phyloP scores from a whole-genome alignment of 2,797 vertebrate species.

The Toxotes lorentzi region DNA sequence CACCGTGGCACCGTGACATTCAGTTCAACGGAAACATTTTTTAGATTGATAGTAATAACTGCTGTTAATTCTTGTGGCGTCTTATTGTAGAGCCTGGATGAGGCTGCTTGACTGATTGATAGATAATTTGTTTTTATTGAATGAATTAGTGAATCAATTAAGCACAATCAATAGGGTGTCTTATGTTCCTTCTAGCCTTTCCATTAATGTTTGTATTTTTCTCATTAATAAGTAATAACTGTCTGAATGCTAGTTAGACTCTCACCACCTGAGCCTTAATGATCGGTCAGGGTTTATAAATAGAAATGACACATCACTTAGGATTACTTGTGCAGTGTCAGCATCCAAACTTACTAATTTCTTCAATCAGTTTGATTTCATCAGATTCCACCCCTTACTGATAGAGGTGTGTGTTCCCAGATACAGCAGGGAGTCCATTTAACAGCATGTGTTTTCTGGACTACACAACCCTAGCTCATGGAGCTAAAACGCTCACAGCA shows the following conservation, averaged over 20 bases:
- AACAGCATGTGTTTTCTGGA: constrained; percentile 8
- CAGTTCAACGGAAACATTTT: background rate
- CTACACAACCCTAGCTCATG: background rate
- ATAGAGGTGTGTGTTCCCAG: background rate
- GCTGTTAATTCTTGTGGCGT: background rate
- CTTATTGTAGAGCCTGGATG: background rate
- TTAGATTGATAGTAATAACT: constrained; percentile 22
- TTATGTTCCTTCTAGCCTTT: constrained; percentile 25
- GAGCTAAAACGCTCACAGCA: constrained; percentile 21
- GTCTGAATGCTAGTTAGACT: background rate
- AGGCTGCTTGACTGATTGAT: background rate
- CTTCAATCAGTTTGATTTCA: background rate
- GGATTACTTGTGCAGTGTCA: background rate
- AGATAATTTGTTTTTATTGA: constrained; percentile 42
- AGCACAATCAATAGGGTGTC: constrained; percentile 21
- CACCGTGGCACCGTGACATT: background rate
- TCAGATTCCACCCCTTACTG: background rate
- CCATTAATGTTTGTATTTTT: constrained; percentile 25
- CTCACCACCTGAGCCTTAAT: background rate
- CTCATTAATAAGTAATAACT: constrained; percentile 1
- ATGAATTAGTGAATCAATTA: constrained; percentile 28
- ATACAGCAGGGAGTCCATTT: constrained; percentile 24
- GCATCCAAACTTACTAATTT: background rate
- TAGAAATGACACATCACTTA: background rate
- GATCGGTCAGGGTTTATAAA: constrained; percentile 3